Evolutionary conservation across 2,888 invertebrate species (phyloP), one percentile per base, ranked within the genome.

Genomic region (Agriopis marginaria): DNA sequence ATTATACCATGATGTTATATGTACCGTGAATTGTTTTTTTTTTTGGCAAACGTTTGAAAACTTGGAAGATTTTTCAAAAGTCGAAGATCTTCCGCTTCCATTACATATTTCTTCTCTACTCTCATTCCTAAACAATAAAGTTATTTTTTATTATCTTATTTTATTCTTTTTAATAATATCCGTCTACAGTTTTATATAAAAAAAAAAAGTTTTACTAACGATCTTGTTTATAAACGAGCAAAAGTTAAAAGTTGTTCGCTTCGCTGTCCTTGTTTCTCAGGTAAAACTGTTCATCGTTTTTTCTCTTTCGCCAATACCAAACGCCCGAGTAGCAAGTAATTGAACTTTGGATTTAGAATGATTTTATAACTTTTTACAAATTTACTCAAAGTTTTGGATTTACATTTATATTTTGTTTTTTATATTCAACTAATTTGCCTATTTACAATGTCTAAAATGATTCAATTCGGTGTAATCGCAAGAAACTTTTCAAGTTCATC

Each of bases 401-500:
- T 58, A n/a, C 12, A 7, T 11, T 1, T 23, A 23, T 23, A 23
- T 23, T 23, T 58, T 47, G 10, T 12, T 9, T 9, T 23, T 17
- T 9, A n/a, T 12, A 58, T 32, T 58, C 12, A 8, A 45, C 2
- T 51, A 40, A 17, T 32, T 61, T 10, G 23, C 9, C 42, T 40
- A 14, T 45, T 58, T 11, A 45, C 47, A 56, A 68, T 79, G 75
- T 78, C 71, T 67, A 89, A 86, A 81, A 89, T 93, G 87, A 89
- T 90, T 63, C 89, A 92, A 77, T 85, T 93, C 70, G 75, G 85
- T 50, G 83, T 87, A 56, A 76, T 91, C 53, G 83, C 87, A n/a
- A 86, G 92, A 75, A 88, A 84, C 74, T 92, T 93, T 79, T 92
- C 92, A 7, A 90, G 85, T 83, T 88, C 92, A 12, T 74, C 87